These are phyloP conservation scores for Pristionchus japonicus DNA, from an alignment of 2,888 invertebrate species.

Conservation along the genomic window DNA sequence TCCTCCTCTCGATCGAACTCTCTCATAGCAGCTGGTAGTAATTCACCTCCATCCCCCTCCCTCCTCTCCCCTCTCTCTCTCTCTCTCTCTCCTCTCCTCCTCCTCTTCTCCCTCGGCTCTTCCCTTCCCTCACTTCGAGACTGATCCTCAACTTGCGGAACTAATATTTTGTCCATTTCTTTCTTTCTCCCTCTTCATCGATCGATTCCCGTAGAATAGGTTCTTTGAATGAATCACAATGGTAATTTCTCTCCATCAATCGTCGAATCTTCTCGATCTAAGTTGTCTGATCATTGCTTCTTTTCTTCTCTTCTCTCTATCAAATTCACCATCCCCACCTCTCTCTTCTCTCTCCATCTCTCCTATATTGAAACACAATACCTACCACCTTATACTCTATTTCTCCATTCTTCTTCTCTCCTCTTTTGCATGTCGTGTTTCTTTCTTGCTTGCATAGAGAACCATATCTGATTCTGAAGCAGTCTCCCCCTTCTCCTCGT, in stretches of 20 bases:
- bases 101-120: neutral
- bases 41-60: constrained; percentile 7
- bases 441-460: neutral
- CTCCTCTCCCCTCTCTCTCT: no score
- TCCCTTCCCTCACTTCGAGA: neutral
- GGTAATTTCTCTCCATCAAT: neutral
- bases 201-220: neutral
- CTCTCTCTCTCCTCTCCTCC: no score
- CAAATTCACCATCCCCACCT: neutral
- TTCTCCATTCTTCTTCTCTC: neutral
- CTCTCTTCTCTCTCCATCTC: neutral
- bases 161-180: neutral
- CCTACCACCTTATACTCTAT: constrained; percentile 21
- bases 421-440: neutral
- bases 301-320: neutral
- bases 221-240: neutral
- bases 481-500: neutral
- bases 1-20: constrained; percentile 20
- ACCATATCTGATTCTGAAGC: neutral
- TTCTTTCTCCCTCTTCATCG: neutral
- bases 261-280: neutral
- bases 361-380: neutral
- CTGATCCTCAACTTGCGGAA: neutral
- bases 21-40: constrained; percentile 33
- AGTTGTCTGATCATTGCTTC: neutral